Conservation (phyloP, 2,797 vertebrate species). For the Scolopax bukidnonensis region DNA sequence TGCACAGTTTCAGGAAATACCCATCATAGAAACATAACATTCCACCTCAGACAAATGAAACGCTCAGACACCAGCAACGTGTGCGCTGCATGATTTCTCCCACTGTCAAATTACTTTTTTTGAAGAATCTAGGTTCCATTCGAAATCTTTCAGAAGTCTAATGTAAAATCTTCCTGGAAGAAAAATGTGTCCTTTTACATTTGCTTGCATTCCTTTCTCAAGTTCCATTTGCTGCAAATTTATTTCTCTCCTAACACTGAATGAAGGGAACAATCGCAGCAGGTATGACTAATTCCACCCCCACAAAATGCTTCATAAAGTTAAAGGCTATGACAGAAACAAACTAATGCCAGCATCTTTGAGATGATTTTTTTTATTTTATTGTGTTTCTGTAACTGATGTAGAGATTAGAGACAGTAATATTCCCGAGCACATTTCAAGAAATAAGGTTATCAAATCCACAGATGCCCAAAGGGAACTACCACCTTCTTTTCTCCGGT, state of each 20-base stretch:
- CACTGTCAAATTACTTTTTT: constrained; percentile 6
- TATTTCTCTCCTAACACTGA: constrained; percentile 38
- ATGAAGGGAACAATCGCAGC: constrained; percentile 49
- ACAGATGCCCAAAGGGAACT: constrained; percentile 14
- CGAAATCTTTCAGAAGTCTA: constrained; percentile 51
- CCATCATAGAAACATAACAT: constrained; percentile 26
- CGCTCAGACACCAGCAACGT: not conserved
- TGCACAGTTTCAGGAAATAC: not conserved
- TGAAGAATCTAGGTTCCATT: constrained; percentile 41
- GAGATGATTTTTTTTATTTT: not conserved
- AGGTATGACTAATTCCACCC: constrained; percentile 44
- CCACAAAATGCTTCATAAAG: constrained; percentile 19
- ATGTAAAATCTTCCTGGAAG: constrained; percentile 21
- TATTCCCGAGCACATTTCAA: constrained; percentile 33
- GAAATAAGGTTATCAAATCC: constrained; percentile 39
- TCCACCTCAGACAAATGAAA: constrained; percentile 21
- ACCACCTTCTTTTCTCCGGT: constrained; percentile 32
- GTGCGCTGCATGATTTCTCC: not conserved
- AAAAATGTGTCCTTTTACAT: constrained; percentile 41
- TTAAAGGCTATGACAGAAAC: constrained; percentile 42
- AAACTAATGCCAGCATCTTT: constrained; percentile 11
- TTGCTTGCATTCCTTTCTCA: constrained; percentile 31
- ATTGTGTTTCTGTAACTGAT: constrained; percentile 41
- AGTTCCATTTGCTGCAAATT: constrained; percentile 30
- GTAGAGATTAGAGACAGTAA: constrained; percentile 12